Conservation (phyloP, 2,888 invertebrate species). For the Cryptocheilus praepositus region DNA sequence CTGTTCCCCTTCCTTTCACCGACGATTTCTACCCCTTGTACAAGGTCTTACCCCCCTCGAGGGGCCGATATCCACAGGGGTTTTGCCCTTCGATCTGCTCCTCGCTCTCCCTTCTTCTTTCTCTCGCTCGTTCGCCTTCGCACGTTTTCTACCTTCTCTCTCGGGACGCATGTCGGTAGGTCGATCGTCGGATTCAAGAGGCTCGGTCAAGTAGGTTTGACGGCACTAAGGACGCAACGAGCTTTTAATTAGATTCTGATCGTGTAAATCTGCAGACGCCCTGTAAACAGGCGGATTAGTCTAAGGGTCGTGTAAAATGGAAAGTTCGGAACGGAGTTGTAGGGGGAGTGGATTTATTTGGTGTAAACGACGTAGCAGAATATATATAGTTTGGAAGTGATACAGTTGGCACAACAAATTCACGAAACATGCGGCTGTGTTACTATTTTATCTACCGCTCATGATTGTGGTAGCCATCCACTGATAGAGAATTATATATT, state of each 20-base stretch:
- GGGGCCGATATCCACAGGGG: conserved; percentile 68
- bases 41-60: conserved; percentile 54
- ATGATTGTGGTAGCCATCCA: too few species aligned
- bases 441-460: too few species aligned
- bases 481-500: too few species aligned
- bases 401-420: too few species aligned
- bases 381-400: too few species aligned
- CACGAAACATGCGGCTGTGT: too few species aligned
- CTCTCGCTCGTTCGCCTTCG: too few species aligned
- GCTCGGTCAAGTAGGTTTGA: conserved; percentile 63
- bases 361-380: too few species aligned
- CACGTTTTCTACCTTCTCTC: conserved; percentile 31
- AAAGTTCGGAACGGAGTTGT: too few species aligned
- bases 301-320: too few species aligned
- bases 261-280: conserved; percentile 5
- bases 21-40: conserved; percentile 61
- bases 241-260: conserved; percentile 63
- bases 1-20: conserved; percentile 66
- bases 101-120: conserved; percentile 21
- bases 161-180: conserved; percentile 24
- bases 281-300: too few species aligned
- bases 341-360: too few species aligned
- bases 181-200: conserved; percentile 50
- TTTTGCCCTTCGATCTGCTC: conserved; percentile 58
- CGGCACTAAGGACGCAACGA: conserved; percentile 61